Conservation (phyloP, 1,140 invertebrate genomes). For the Drosophila watanabei region DNA sequence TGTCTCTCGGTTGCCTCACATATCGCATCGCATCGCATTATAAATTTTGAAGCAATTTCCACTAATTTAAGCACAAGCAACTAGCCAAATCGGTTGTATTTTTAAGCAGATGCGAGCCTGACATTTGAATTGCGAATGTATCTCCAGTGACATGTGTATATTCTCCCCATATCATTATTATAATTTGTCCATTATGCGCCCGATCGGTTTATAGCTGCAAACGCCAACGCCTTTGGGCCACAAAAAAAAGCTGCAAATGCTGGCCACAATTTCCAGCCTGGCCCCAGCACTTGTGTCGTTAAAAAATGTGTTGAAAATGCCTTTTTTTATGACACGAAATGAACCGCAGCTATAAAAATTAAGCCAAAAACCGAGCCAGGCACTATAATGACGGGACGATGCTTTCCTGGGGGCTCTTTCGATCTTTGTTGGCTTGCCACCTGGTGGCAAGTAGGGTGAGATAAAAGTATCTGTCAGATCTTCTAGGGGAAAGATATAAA, state of each 20-base stretch:
- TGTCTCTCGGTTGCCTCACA: constrained; percentile 27
- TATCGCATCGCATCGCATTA: constrained; percentile 41
- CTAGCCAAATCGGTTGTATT: constrained; percentile 53
- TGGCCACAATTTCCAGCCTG: constrained; percentile 61
- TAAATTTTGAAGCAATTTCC: constrained; percentile 67
- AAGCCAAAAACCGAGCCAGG: constrained; percentile 47
- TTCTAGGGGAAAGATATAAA: too few species aligned
- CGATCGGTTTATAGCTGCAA: constrained; percentile 66
- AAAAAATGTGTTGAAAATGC: constrained; percentile 81
- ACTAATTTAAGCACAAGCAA: constrained; percentile 75
- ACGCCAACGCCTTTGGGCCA: constrained; percentile 78
- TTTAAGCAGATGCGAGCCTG: constrained; percentile 5
- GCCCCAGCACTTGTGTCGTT: constrained; percentile 74
- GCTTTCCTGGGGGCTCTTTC: constrained; percentile 21
- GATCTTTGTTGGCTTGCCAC: constrained; percentile 33
- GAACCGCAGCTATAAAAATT: constrained; percentile 71
- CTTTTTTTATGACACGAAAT: constrained; percentile 80
- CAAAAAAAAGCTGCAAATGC: constrained; percentile 70
- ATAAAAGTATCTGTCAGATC: not conserved
- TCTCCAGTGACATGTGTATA: constrained; percentile 38
- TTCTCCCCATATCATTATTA: constrained; percentile 68
- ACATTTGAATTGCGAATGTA: constrained; percentile 33
- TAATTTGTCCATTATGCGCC: constrained; percentile 73
- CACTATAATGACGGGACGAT: constrained; percentile 53
- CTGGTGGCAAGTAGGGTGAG: constrained; percentile 5